Evolutionary conservation across 1,140 invertebrate genomes (phyloP), one percentile per base, ranked within the genome.

Genomic region (Chelonus insularis): DNA sequence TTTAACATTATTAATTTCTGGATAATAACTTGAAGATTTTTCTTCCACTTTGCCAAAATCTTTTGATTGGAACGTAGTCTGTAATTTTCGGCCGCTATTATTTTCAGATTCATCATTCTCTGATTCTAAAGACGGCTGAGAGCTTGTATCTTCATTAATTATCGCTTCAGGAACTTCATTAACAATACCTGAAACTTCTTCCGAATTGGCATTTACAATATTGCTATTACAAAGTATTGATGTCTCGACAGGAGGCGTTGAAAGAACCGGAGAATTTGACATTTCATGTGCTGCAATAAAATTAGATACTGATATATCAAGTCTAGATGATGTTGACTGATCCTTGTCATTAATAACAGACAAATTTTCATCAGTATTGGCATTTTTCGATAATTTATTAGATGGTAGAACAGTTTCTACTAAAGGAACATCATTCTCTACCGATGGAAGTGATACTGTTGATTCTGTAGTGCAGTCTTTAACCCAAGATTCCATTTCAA

Each of bases 61-160:
- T 58, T 78, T 81, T 4, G 78, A 66, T 41, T 79, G 75, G 32
- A 82, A 82, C n/a, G 78, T 79, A 0, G 78, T 80, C 32, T 79
- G 79, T 1, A 82, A 59, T 63, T 79, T 80, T 23, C 66, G 67
- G 0, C 67, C 62, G 0, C 70, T 59, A 0, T 14, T n/a, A 9
- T 32, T 4, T 4, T 80, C 77, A 1, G 41, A 43, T 2, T 43
- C 64, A 4, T 76, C 76, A 4, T 78, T 71, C 8, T 81, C 78
- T 1, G 79, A 25, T 5, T 80, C 78, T 18, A 80, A 60, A 64
- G 75, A 81, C 11, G 77, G 73, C 29, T 81, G 80, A 0, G 80
- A 82, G 52, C 72, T 82, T 0, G 78, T 79, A 11, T 82, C 79
- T 34, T 82, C 78, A 20, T 81, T 82, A 67, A 82, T 81, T 32